phyloP scores from a whole-genome alignment of 1,140 invertebrate genomes.

The Hypothenemus hampei region DNA sequence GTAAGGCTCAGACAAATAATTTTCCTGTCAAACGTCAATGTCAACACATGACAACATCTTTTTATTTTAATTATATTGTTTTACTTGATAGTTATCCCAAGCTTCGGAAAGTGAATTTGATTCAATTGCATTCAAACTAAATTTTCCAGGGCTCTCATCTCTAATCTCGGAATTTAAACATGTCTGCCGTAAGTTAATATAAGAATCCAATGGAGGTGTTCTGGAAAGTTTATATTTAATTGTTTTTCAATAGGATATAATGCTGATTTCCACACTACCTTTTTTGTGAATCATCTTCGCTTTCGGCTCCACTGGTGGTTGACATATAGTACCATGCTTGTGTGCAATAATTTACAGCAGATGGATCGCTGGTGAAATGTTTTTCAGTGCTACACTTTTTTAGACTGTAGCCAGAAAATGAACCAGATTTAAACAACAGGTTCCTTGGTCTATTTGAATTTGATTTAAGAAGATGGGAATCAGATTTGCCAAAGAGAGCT shows the following conservation, averaged over 20 bases:
- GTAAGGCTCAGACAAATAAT: conserved; percentile 86
- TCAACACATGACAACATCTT: background rate
- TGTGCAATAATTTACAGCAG: conserved; percentile 43
- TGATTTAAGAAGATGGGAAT: conserved; percentile 26
- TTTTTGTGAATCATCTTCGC: conserved; percentile 38
- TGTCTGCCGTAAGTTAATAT: too few species aligned
- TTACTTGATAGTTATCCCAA: conserved; percentile 75
- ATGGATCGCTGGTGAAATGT: conserved; percentile 56
- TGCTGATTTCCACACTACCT: conserved; percentile 28
- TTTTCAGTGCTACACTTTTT: conserved; percentile 52
- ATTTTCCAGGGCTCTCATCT: conserved; percentile 39
- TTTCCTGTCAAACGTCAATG: conserved; percentile 60
- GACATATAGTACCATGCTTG: conserved; percentile 41
- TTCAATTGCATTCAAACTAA: conserved; percentile 45
- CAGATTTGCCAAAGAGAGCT: conserved; percentile 41
- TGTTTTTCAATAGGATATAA: background rate
- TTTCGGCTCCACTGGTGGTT: conserved; percentile 44
- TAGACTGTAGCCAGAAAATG: conserved; percentile 56
- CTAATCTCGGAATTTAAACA: conserved; percentile 30
- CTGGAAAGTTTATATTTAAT: background rate
- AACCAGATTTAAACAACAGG: conserved; percentile 58
- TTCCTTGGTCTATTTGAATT: conserved; percentile 20
- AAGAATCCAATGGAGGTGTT: too few species aligned
- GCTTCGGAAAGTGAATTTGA: conserved; percentile 80
- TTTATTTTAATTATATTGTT: background rate